phyloP scores from a whole-genome alignment of 2,113 vertebrate species.

The Zapus hudsonius region DNA sequence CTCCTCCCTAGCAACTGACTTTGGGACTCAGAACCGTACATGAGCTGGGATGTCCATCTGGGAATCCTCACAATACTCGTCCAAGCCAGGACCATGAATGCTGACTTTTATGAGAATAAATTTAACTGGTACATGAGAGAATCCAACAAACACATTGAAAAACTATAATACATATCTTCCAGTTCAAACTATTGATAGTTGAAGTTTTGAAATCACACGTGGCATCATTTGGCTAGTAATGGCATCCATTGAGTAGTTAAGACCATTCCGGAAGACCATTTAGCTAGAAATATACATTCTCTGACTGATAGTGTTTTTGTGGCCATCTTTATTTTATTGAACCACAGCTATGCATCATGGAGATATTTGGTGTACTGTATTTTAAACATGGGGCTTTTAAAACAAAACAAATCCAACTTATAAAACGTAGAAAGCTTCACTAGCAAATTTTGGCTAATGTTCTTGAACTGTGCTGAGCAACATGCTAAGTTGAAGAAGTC shows the following conservation, averaged over 20 bases:
- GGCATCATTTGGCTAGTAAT: background rate
- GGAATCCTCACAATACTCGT: constrained; percentile 19
- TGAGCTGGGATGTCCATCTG: background rate
- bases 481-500: constrained; percentile 9
- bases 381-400: constrained; percentile 64
- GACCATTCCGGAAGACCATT: background rate
- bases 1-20: background rate
- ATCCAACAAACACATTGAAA: background rate
- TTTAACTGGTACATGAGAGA: constrained; percentile 9
- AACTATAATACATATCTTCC: background rate
- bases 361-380: constrained; percentile 33
- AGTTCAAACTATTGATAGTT: background rate
- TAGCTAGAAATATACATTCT: constrained; percentile 36
- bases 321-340: constrained; percentile 55
- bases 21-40: background rate
- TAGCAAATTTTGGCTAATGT: constrained; percentile 2
- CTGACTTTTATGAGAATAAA: constrained; percentile 59
- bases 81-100: background rate
- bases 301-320: constrained; percentile 21
- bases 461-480: constrained; percentile 5
- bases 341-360: background rate
- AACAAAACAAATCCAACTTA: constrained; percentile 57
- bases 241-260: background rate
- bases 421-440: constrained; percentile 37
- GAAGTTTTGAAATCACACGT: constrained; percentile 1